A percentile compares a stretch with the other conserved stretches of the same genome.
phyloP scores from a whole-genome alignment of 2,113 vertebrate species.

The Scomber colias region DNA sequence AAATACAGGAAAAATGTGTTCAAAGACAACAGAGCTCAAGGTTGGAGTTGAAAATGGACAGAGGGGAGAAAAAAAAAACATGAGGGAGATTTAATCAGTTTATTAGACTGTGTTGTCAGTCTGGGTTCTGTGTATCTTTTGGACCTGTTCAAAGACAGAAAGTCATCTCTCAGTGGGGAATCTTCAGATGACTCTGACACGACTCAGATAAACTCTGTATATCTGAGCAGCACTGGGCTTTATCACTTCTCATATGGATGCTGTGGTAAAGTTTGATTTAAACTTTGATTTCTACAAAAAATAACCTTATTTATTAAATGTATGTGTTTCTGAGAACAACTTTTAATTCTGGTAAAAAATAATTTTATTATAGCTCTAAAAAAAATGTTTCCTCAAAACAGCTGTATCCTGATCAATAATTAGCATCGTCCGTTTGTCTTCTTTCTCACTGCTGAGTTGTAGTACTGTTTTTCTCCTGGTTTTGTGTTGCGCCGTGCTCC shows the following conservation, averaged over 20 bases:
- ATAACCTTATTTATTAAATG: background rate
- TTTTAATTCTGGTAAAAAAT: background rate
- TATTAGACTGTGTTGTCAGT: conserved; percentile 12
- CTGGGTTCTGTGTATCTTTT: conserved; percentile 11
- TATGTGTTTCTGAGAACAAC: too few relatives aligned
- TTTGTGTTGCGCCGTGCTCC: conserved; percentile 52
- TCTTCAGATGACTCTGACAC: conserved; percentile 4
- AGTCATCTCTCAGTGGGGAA: conserved; percentile 38
- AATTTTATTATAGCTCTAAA: background rate
- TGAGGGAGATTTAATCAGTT: background rate
- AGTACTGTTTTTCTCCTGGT: conserved; percentile 52
- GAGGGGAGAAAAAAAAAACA: background rate
- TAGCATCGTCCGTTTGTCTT: conserved; percentile 35
- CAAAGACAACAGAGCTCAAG: background rate
- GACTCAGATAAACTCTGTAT: conserved; percentile 16
- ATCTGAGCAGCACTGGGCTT: conserved; percentile 6
- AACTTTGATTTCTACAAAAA: background rate
- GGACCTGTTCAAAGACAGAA: conserved; percentile 24
- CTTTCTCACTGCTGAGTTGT: conserved; percentile 36
- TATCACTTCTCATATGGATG: background rate
- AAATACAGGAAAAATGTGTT: background rate
- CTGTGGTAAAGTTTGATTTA: background rate
- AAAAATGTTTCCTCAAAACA: background rate
- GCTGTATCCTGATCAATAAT: conserved; percentile 55
- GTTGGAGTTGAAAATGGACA: background rate